Base-by-base conservation (phyloP, 2,888 invertebrate genomes). In the Morpho achilles region DNA sequence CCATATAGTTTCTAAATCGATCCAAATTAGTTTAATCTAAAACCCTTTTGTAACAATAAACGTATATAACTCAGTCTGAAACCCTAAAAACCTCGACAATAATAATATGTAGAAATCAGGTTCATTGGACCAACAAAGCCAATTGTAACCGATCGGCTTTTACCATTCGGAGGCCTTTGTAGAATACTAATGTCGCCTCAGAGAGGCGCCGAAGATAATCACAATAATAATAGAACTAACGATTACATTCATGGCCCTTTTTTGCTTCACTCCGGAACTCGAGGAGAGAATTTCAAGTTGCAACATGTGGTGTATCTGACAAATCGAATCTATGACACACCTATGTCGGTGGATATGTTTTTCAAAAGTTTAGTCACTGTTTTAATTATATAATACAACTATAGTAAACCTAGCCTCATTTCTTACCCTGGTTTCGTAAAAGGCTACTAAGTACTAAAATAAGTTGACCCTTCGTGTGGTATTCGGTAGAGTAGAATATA, bases 101-200 rank as follows among this genome's bases (percentile, higher is more conserved):
- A 40, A 40, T 52, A 32, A 45, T n/a, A 10, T 53, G 53, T 53
- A 53, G 53, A 58, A 60, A 58, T 56, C 56, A 58, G 48, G 63
- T 60, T 63, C 63, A 59, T 61, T 59, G 63, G 49, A 61, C 63
- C 39, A 51, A 63, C 63, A 61, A 61, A 61, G 63, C 50, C 60
- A 51, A 63, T 58, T 50, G 57, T 53, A 54, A 43, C 47, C 60
- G 56, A 60, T 56, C 51, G 54, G 23, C 53, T 60, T 56, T 53
- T 61, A 52, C 56, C 46, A 56, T 10, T 42, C 52, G 54, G 59
- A 51, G 43, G 40, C 45, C 57, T 54, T 50, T 50, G 42, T 52
- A 44, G 63, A 58, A 61, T 63, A 61, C 63, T 63, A 63, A 63
- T 63, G 43, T 50, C 23, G 44, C 47, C 32, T 58, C 40, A 50